phyloP scores from a whole-genome alignment of 2,888 invertebrate genomes.

The Chalcosyrphus nemorum region DNA sequence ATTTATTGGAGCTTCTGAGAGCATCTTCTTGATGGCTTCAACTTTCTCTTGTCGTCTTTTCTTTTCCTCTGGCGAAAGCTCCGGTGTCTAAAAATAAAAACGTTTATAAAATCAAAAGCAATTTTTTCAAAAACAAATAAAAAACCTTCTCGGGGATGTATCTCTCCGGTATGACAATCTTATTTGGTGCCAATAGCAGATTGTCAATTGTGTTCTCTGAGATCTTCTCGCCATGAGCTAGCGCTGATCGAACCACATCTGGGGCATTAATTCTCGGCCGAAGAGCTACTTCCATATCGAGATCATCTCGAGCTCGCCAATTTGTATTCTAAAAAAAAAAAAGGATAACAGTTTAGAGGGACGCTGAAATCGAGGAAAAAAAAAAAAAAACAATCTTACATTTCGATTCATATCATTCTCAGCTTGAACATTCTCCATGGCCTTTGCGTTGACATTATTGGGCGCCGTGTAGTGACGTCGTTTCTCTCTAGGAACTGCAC shows the following conservation, averaged over 20 bases:
- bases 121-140: neutral
- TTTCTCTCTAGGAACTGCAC: constrained; percentile 91
- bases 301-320: constrained; percentile 90
- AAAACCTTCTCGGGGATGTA: constrained; percentile 93
- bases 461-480: constrained; percentile 94
- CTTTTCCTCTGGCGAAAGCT: constrained; percentile 92
- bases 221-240: constrained; percentile 83
- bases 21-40: constrained; percentile 95
- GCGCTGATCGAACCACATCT: constrained; percentile 93
- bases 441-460: constrained; percentile 87
- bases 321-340: constrained; percentile 80
- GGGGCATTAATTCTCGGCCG: constrained; percentile 90
- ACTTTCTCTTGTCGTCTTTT: constrained; percentile 92
- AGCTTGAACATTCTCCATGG: constrained; percentile 84
- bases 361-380: no score
- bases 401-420: constrained; percentile 82
- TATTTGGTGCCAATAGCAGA: constrained; percentile 92
- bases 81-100: constrained; percentile 85
- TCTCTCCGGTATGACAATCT: constrained; percentile 95
- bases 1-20: constrained; percentile 86
- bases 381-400: constrained; percentile 75
- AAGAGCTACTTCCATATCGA: constrained; percentile 93
- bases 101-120: neutral
- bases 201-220: constrained; percentile 91
- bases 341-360: no score